Base-by-base conservation (phyloP, 2,113 vertebrate species). In the Lepisosteus oculatus region DNA sequence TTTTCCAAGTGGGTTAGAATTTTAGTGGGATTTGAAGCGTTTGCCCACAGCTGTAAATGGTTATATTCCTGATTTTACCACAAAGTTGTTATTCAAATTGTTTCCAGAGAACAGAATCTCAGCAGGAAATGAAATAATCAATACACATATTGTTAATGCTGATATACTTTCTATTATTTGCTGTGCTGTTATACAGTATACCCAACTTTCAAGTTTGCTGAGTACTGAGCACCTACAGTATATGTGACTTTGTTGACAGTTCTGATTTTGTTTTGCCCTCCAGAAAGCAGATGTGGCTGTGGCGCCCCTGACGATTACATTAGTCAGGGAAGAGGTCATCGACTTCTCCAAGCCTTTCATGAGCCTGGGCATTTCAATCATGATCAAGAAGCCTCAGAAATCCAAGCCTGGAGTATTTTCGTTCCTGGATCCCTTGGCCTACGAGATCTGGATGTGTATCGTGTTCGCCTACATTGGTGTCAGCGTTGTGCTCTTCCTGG, bases 381-480 rank as follows among this genome's bases (percentile, higher is more conserved):
- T 99, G 97, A 99, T 99, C 79, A 99, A 99, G 90, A 99, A 99
- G 79, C 97, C 97, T 51, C 96, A 95, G 71, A 99, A 99, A 84
- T 99, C 97, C 82, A 99, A 99, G 78, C 97, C 97, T 0, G 97
- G 97, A 3, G 97, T 99, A 43, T 99, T 99, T 83, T 99, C 97
- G 55, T 99, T 99, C 86, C 91, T 99, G 80, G 97, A 99, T 84
- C 97, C 97, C 0, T 86, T 99, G 89, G 97, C 97, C 45, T 99
- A 99, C 0, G 97, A 99, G 85, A 99, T 99, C 78, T 99, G 97
- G 97, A 99, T 99, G 97, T 99, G 97, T 85, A 99, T 99, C 0
- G 97, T 99, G 57, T 99, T 99, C 56, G 97, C 97, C 85, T 99
- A 99, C 92, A 99, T 99, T 11, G 97, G 97, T 65, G 97, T 99